Conservation (phyloP, 2,888 invertebrate species). For the Coecobrya sp. region DNA sequence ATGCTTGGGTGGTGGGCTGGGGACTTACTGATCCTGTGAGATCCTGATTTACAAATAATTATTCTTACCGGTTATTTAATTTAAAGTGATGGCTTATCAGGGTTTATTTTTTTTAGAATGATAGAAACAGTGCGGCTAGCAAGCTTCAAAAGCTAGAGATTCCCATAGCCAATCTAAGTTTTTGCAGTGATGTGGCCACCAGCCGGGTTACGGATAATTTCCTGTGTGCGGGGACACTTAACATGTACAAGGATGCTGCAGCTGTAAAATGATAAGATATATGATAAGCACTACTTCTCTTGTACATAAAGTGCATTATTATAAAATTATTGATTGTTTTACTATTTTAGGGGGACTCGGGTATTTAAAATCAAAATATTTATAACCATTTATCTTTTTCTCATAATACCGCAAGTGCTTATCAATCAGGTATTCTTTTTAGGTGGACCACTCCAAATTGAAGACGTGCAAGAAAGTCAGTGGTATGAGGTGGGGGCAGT, state of each 20-base stretch:
- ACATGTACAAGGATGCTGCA: slow-evolving; percentile 20
- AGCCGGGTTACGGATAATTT: slow-evolving; percentile 51
- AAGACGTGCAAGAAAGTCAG: neutral
- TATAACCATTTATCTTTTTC: neutral
- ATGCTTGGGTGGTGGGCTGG: slow-evolving; percentile 43
- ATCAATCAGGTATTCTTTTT: neutral
- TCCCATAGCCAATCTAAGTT: slow-evolving; percentile 15
- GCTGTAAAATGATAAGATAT: neutral
- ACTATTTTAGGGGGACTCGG: slow-evolving; percentile 11
- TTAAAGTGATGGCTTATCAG: too few species aligned
- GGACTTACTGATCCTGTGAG: slow-evolving; percentile 49
- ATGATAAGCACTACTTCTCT: neutral
- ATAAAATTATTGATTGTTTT: neutral
- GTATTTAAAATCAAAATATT: neutral
- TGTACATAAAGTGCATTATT: too few species aligned
- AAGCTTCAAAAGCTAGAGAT: slow-evolving; percentile 70
- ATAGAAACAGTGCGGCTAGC: neutral
- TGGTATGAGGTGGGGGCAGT: slow-evolving; percentile 49
- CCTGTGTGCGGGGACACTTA: slow-evolving; percentile 63
- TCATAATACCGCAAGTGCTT: neutral
- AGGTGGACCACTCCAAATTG: slow-evolving; percentile 52
- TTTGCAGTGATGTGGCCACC: slow-evolving; percentile 47
- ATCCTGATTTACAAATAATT: neutral
- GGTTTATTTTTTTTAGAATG: neutral
- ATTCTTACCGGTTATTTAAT: neutral